Base-by-base conservation (phyloP, 2,797 vertebrate species). In the Chloroceryle inda region DNA sequence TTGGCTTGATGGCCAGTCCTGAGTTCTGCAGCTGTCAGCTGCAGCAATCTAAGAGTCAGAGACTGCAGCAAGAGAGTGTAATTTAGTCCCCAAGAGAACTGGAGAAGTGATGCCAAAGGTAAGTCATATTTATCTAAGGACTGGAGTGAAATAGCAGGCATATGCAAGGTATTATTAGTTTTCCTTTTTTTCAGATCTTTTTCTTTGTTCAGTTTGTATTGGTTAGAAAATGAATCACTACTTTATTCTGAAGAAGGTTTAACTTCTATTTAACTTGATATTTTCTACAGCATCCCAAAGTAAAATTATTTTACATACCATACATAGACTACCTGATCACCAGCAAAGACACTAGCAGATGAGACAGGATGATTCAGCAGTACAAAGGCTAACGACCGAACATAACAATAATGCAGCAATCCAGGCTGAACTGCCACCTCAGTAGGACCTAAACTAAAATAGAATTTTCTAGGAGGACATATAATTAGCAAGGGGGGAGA, bases 331-430 rank as follows among this genome's bases (percentile, higher is more conserved):
- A 92, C 58, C 55, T 90, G 83, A 93, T 59, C 83, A 62, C 66
- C 69, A 61, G 64, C 58, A 95, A 62, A 92, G 37, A n/a, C 56
- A 44, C 9, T 20, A 44, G 3, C 1, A 73, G 61, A 86, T 58
- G 38, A 91, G 58, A 49, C 5, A 56, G 73, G 38, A 87, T 96
- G 96, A 96, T 79, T 96, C 95, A 96, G 95, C 95, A 96, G 53
- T 13, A 86, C 38, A 58, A 79, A 89, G 29, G 26, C 74, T 55
- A 88, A 63, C 5, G 84, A 50, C 29, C 6, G 42, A 88, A 72
- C 6, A 14, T 13, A 69, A 81, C 12, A 68, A 71, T 20, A 91
- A 80, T 16, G 58, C 83, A 93, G 62, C 71, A 93, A 66, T 42
- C 64, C 58, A 90, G 16, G 20, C 52, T 52, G 7, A 88, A 92